Evolutionary conservation across 2,113 vertebrate species (phyloP).

Genomic region (Haemorhous mexicanus): DNA sequence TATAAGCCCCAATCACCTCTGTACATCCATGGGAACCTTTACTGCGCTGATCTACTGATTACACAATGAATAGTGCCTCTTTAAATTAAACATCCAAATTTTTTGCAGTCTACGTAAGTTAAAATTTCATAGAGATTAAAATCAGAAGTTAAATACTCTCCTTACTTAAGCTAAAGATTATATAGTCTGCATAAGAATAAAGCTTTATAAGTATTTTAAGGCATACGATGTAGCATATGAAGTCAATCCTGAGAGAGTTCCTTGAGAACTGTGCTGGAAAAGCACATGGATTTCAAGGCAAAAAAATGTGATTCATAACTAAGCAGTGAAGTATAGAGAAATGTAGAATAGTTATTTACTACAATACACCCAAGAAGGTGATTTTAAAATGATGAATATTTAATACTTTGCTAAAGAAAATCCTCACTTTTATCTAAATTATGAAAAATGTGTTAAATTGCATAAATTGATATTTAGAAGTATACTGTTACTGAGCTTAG

Average conservation of each 20-base stretch:
- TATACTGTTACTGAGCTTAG: not conserved
- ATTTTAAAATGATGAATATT: conserved; percentile 2
- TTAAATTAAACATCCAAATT: conserved; percentile 43
- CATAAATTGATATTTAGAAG: not conserved
- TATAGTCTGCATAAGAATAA: conserved; percentile 23
- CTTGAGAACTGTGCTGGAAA: conserved; percentile 12
- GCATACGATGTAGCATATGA: not conserved
- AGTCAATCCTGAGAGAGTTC: conserved; percentile 25
- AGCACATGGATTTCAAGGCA: not conserved
- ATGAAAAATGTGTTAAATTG: not conserved
- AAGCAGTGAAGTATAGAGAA: not conserved
- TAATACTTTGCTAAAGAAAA: conserved; percentile 5
- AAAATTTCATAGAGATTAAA: not conserved
- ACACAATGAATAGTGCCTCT: conserved; percentile 15
- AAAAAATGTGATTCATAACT: not conserved
- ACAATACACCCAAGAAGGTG: not conserved
- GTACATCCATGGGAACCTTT: not conserved
- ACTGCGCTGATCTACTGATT: not conserved
- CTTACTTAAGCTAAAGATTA: conserved; percentile 35
- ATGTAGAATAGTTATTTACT: not conserved
- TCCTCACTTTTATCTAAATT: not conserved
- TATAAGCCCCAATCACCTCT: not conserved
- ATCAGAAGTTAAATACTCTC: not conserved
- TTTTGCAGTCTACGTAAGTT: not conserved
- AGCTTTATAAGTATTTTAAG: conserved; percentile 35